Conservation (phyloP, 2,113 vertebrate genomes). For the Dipodomys stephensi region DNA sequence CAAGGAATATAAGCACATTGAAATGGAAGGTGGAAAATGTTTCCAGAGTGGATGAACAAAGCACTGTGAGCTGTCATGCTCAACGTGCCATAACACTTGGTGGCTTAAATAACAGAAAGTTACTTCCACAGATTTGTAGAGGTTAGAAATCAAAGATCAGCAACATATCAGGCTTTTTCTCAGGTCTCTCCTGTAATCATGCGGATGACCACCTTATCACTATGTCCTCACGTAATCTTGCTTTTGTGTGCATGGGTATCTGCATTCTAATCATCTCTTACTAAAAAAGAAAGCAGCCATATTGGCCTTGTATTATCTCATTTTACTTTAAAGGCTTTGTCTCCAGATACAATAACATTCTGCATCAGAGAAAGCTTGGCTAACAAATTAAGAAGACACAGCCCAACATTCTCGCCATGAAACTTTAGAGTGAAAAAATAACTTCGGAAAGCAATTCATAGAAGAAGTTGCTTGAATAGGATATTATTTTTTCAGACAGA, state of each 20-base stretch:
- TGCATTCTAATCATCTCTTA: neutral
- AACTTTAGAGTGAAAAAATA: neutral
- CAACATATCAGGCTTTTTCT: neutral
- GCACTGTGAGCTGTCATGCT: neutral
- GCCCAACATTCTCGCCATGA: neutral
- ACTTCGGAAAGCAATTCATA: neutral
- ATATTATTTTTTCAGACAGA: conserved; percentile 18
- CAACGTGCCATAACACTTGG: neutral
- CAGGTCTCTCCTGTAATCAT: neutral
- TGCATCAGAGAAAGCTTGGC: neutral
- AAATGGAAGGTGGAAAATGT: neutral
- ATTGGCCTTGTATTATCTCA: neutral
- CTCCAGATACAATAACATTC: neutral
- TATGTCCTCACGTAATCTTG: neutral
- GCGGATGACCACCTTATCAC: neutral
- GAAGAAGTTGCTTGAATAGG: neutral
- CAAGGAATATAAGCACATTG: conserved; percentile 4
- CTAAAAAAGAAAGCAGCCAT: neutral
- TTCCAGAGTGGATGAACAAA: neutral
- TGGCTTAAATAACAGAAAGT: neutral
- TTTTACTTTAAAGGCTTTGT: neutral
- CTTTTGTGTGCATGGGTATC: neutral
- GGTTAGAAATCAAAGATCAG: neutral
- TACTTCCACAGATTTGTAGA: neutral
- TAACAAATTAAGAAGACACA: neutral